Conservation (phyloP, 2,888 invertebrate species). For the Hyppa rectilinea region DNA sequence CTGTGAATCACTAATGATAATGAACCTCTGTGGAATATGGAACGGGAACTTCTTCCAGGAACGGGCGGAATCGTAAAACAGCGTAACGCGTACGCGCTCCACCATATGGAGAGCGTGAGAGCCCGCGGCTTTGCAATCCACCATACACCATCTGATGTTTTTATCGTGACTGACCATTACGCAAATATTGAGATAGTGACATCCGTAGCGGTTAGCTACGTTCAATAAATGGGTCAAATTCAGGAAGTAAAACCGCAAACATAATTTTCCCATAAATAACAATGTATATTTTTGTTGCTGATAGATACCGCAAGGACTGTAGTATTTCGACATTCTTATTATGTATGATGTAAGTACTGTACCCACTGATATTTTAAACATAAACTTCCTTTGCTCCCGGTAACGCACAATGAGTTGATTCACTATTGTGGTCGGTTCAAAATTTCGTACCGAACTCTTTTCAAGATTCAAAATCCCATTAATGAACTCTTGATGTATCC, state of each 20-base stretch:
- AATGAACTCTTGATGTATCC: constrained; percentile 23
- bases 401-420: constrained; percentile 14
- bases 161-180: constrained; percentile 77
- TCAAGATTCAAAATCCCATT: constrained; percentile 3
- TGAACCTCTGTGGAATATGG: constrained; percentile 75
- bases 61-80: constrained; percentile 71
- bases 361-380: constrained; percentile 13
- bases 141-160: constrained; percentile 76
- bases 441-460: constrained; percentile 1
- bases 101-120: constrained; percentile 82
- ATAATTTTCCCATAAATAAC: constrained; percentile 73
- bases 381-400: constrained; percentile 27
- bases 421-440: neutral
- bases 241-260: constrained; percentile 88
- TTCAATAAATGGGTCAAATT: constrained; percentile 80
- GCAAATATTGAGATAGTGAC: constrained; percentile 80
- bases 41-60: constrained; percentile 76
- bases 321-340: constrained; percentile 4
- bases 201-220: constrained; percentile 80
- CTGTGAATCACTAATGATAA: constrained; percentile 83
- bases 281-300: constrained; percentile 54
- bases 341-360: neutral
- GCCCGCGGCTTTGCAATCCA: constrained; percentile 67
- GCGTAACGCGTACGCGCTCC: constrained; percentile 65
- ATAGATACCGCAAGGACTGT: constrained; percentile 49